Base-by-base conservation (phyloP, 2,113 vertebrate species). In the Kryptolebias marmoratus region DNA sequence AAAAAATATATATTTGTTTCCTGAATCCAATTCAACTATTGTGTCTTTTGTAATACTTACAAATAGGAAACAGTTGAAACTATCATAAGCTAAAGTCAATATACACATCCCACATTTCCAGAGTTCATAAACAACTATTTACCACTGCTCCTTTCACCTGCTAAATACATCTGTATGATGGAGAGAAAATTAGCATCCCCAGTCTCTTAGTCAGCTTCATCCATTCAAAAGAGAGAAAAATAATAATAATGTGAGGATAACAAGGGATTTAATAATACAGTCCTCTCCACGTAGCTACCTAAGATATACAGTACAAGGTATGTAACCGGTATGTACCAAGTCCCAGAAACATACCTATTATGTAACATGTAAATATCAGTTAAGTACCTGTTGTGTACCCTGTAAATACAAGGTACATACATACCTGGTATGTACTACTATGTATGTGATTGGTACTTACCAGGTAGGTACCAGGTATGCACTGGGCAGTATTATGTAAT, bases 1-100 rank as follows among this genome's bases (percentile, higher is more conserved):
- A 52, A 72, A 74, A 74, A 32, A 79, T 57, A 32, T 77, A 57
- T 16, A 75, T 83, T 82, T 65, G 55, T 87, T 71, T 73, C 62
- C 73, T 70, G 47, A 45, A 63, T 77, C 58, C 62, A 56, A 80
- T 63, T 75, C 22, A 78, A 57, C 62, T 57, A 13, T 80, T 77
- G 72, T 85, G 66, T 71, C 62, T 69, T 74, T 82, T 82, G 54
- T 81, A 48, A 27, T 22, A 39, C 53, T 18, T 56, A 28, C 2
- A 18, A 52, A 72, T 59, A 50, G 44, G 56, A 39, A 59, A 67
- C 16, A 42, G 39, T 42, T 36, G 39, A 74, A 28, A 36, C 44
- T 39, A 49, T 47, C 45, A 47, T 1, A 1, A 74, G 54, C 58
- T 59, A 47, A 22, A 32, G 52, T 50, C 18, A 69, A 59, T 61